Evolutionary conservation across 2,797 vertebrate genomes (phyloP), one percentile per base, ranked within the genome.

Genomic region (Rhodeus uyekii): DNA sequence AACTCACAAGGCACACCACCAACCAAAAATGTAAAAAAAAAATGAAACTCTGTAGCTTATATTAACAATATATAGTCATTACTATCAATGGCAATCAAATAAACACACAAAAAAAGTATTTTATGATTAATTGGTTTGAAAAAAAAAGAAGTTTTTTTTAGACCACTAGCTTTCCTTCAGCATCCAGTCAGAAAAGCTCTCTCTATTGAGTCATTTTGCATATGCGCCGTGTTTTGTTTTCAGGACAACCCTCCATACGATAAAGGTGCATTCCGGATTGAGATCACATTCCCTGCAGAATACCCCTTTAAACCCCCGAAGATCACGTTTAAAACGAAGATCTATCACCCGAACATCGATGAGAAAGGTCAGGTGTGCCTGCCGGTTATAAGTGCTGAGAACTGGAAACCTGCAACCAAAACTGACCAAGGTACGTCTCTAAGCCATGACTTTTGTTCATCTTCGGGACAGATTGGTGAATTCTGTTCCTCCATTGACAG

Each of bases 321-420:
- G 94, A 96, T 99, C 92, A 97, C 96, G 5, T 99, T 99, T 94
- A 99, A 98, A 95, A 99, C 98, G 79, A 99, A 98, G 92, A 99
- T 99, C 94, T 99, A 99, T 92, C 98, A 99, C 87, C 98, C 97
- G 72, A 99, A 99, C 93, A 96, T 99, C 2, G 98, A 99, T 82
- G 98, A 99, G 94, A 99, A 99, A 90, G 98, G 98, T 39, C 98
- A 99, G 92, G 97, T 99, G 68, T 99, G 98, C 88, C 95, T 99
- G 94, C 95, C 97, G 0, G 96, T 98, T 90, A 99, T 99, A 94
- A 98, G 96, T 83, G 95, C 96, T 85, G 98, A 99, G 92, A 98
- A 99, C 96, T 99, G 98, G 98, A 99, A 99, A 90, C 98, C 98
- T 78, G 97, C 98, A 83, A 99, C 98, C 69, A 98, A 95, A 94